phyloP scores from a whole-genome alignment of 2,113 vertebrate genomes.

The Zosterops hypoxanthus region DNA sequence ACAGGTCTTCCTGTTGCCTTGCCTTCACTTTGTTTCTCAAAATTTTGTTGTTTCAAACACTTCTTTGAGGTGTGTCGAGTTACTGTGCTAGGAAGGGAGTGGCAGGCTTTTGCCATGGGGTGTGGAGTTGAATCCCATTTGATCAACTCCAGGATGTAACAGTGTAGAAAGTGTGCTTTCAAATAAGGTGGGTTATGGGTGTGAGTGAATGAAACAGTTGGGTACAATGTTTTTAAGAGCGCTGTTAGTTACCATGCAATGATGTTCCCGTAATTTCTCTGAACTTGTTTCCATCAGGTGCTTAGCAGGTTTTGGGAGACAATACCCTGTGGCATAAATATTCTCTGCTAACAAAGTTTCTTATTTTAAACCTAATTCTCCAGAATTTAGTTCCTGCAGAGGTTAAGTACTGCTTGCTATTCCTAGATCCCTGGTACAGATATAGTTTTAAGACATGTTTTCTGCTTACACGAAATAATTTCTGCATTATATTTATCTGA shows the following conservation, averaged over 20 bases:
- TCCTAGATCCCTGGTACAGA: background rate
- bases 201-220: background rate
- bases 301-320: background rate
- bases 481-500: background rate
- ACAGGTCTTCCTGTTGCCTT: rapidly evolving
- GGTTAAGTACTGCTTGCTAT: background rate
- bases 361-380: background rate
- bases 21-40: background rate
- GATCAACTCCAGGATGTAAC: background rate
- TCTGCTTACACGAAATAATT: background rate
- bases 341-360: background rate
- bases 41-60: background rate
- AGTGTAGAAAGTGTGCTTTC: background rate
- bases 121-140: background rate
- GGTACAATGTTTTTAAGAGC: background rate
- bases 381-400: background rate
- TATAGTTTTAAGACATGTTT: background rate
- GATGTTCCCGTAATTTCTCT: background rate
- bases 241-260: background rate
- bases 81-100: background rate
- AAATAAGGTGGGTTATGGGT: background rate
- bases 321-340: background rate
- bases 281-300: background rate
- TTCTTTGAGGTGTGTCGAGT: background rate
- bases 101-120: background rate